Conservation (phyloP, 2,888 invertebrate genomes). For the Ochropleura leucogaster region DNA sequence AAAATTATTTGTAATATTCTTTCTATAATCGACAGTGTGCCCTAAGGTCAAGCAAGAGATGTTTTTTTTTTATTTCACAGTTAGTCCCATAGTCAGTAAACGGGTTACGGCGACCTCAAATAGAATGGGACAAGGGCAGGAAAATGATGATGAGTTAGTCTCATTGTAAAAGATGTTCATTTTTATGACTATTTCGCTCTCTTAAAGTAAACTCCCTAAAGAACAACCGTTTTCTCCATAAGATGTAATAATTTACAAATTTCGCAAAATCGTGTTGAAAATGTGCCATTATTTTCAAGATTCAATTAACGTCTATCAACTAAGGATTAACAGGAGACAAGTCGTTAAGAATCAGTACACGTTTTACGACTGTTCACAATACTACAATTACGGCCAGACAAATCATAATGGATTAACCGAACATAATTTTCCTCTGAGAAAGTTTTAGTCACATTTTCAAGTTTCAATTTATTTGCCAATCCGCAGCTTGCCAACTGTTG, state of each 20-base stretch:
- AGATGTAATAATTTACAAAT: background rate
- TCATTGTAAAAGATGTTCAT: no score
- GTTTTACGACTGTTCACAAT: conserved; percentile 16
- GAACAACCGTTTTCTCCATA: no score
- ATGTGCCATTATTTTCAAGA: background rate
- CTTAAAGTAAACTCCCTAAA: no score
- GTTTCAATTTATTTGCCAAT: conserved; percentile 61
- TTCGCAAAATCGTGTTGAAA: background rate
- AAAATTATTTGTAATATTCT: no score
- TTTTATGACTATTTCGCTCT: no score
- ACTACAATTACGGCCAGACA: conserved; percentile 32
- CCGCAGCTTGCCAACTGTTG: conserved; percentile 59
- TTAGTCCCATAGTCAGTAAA: no score
- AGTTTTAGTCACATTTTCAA: conserved; percentile 45
- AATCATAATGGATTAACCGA: conserved; percentile 45
- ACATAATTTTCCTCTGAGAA: conserved; percentile 45
- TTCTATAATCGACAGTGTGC: no score
- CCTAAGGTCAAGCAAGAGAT: no score
- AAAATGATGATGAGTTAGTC: no score
- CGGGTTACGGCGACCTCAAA: no score
- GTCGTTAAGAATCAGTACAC: conserved; percentile 8
- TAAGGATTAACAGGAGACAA: background rate
- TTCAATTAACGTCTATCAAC: conserved; percentile 12
- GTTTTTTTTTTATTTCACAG: no score
- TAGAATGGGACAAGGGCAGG: no score